Base-by-base conservation (phyloP, 2,113 vertebrate genomes). In the Brachypteracias leptosomus region DNA sequence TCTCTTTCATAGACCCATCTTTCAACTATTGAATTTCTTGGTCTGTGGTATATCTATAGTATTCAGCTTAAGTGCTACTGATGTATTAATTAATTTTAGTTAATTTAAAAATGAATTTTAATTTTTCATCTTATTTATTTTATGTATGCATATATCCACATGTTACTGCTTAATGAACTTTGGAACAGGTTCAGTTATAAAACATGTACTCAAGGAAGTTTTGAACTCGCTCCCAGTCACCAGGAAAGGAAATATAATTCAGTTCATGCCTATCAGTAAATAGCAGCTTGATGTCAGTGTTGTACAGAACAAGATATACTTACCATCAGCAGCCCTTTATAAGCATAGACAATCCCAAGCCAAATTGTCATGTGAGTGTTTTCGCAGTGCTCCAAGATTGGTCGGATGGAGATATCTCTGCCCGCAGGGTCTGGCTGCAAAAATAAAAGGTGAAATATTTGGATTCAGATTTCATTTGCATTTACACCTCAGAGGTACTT, bases 311-410 rank as follows among this genome's bases (percentile, higher is more conserved):
- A 61, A 83, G n/a, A 38, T 58, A 55, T 71, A 57, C 99, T 98
- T 98, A 99, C 99, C 99, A 99, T 99, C 76, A 99, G 99, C 94
- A 99, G 98, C 63, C 99, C 99, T 98, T 99, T 99, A 96, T 99
- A 99, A 94, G 99, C 99, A 29, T 99, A 99, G 92, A 99, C 99
- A 57, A 99, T 99, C 80, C 99, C 99, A 70, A 99, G 99, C 99
- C 99, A 99, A 98, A 99, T 99, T 97, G 99, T 99, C 99, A 99
- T 99, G 97, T 99, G 99, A 78, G 99, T 99, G 98, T 99, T 99
- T 96, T 99, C 99, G 81, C 99, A 99, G 98, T 99, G 99, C 97
- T 99, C 99, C 98, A 99, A 92, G 95, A 99, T 99, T 5, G 99
- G 99, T 90, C 98, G 99, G 97, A 99, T 99, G 95, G 99, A 99